These are phyloP conservation scores for Trypoxylus dichotomus DNA, from an alignment of 1,140 invertebrate species.

Conservation along the genomic window DNA sequence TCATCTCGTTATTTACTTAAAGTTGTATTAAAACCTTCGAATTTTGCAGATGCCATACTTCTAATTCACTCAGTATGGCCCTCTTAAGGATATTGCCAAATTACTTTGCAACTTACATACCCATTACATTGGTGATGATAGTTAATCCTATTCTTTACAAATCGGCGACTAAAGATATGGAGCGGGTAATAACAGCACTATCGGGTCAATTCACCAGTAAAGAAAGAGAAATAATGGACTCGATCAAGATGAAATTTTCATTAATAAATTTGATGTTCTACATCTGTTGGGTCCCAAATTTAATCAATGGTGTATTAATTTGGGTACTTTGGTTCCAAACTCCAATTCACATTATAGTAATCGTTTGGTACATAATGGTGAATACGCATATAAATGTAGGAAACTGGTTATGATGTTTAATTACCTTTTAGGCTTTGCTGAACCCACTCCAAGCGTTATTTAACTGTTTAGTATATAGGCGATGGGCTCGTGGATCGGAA, in stretches of 20 bases:
- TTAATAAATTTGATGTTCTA: slow-evolving; percentile 78
- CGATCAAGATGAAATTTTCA: slow-evolving; percentile 72
- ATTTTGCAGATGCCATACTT: slow-evolving; percentile 69
- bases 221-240: slow-evolving; percentile 71
- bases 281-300: slow-evolving; percentile 79
- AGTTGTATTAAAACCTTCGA: not conserved
- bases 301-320: slow-evolving; percentile 73
- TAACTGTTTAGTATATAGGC: slow-evolving; percentile 75
- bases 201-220: slow-evolving; percentile 68
- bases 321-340: slow-evolving; percentile 77
- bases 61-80: slow-evolving; percentile 60
- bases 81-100: slow-evolving; percentile 75
- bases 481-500: slow-evolving; percentile 61
- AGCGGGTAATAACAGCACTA: slow-evolving; percentile 62
- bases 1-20: not conserved
- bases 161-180: slow-evolving; percentile 64
- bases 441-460: slow-evolving; percentile 83
- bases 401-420: not conserved
- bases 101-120: slow-evolving; percentile 74
- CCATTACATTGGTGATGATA: slow-evolving; percentile 74
- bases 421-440: slow-evolving; percentile 66
- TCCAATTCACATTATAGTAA: slow-evolving; percentile 67
- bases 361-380: slow-evolving; percentile 81
- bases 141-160: slow-evolving; percentile 73
- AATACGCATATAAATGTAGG: slow-evolving; percentile 39